Conservation (phyloP, 2,888 invertebrate species). For the Autographa pulchrina region DNA sequence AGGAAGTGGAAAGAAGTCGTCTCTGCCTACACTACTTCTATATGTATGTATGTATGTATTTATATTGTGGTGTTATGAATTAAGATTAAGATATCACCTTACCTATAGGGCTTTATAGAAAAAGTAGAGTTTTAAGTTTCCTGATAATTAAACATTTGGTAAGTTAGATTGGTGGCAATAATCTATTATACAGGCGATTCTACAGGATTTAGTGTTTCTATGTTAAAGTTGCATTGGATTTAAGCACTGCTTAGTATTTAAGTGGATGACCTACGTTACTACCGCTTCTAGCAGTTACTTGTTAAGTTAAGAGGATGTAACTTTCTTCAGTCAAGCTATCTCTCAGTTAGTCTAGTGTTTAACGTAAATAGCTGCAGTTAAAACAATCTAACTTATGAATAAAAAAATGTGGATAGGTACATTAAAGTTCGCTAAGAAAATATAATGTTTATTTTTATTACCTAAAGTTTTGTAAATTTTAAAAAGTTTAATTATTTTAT, state of each 20-base stretch:
- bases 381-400: background rate
- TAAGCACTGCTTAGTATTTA: constrained; percentile 30
- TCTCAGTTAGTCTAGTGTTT: background rate
- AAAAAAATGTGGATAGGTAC: background rate
- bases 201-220: constrained; percentile 14
- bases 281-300: constrained; percentile 11
- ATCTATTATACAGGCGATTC: constrained; percentile 24
- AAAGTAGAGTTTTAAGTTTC: no score
- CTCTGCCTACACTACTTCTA: no score
- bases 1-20: no score
- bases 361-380: background rate
- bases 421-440: no score
- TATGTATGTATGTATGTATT: no score
- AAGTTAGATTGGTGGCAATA: constrained; percentile 17
- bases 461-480: no score
- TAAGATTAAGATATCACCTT: no score
- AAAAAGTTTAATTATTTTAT: no score
- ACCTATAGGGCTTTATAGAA: background rate
- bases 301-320: constrained; percentile 14
- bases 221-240: constrained; percentile 24
- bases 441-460: no score
- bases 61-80: no score
- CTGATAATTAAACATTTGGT: no score
- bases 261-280: constrained; percentile 20
- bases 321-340: background rate